phyloP scores from a whole-genome alignment of 1,140 invertebrate genomes.

The Calliphora vicina region DNA sequence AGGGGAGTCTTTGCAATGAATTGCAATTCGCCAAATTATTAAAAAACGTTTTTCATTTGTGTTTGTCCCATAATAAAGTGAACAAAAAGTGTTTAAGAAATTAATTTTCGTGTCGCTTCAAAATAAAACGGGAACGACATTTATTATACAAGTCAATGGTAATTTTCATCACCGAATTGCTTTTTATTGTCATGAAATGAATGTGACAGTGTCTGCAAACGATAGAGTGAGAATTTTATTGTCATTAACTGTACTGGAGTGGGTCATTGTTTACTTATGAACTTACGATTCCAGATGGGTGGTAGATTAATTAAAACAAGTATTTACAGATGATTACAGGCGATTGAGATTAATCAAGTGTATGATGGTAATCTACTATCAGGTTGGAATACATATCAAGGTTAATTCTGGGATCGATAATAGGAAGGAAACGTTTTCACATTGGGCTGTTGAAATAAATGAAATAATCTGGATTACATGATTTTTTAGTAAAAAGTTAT shows the following conservation, averaged over 20 bases:
- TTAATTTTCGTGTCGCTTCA: background rate
- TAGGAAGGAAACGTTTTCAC: too few species aligned
- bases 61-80: background rate
- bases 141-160: conserved; percentile 4
- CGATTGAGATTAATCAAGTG: background rate
- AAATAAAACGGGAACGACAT: conserved; percentile 9
- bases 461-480: too few species aligned
- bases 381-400: too few species aligned
- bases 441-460: too few species aligned
- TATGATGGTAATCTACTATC: background rate
- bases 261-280: too few species aligned
- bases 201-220: background rate
- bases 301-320: background rate
- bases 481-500: too few species aligned
- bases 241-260: background rate
- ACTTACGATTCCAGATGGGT: background rate
- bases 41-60: background rate
- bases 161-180: conserved; percentile 6
- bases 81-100: conserved; percentile 3
- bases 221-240: background rate
- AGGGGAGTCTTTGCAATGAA: background rate
- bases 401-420: too few species aligned
- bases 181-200: background rate
- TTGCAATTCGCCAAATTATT: conserved; percentile 9
- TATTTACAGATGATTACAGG: background rate